Conservation (phyloP, 2,797 vertebrate genomes). For the Danio kyathit region DNA sequence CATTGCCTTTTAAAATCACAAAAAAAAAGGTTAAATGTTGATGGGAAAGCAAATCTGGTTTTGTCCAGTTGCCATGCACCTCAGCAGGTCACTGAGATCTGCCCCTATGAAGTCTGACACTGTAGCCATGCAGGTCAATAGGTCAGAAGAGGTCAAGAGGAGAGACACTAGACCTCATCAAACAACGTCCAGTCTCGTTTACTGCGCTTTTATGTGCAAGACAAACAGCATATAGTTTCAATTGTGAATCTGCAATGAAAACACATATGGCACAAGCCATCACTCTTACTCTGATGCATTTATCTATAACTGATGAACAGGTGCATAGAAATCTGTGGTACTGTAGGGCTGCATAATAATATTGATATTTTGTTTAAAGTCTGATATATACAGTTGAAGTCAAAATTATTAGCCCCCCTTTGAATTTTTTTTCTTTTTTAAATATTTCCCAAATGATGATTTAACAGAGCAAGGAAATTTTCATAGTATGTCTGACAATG, state of each 20-base stretch:
- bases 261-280: constrained; percentile 28
- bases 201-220: neutral
- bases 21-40: constrained; percentile 36
- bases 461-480: too few relatives aligned
- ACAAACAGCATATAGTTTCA: constrained; percentile 1
- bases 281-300: neutral
- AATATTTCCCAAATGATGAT: too few relatives aligned
- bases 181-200: neutral
- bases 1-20: constrained; percentile 52
- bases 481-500: too few relatives aligned
- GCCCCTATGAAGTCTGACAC: constrained; percentile 56
- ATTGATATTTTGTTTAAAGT: too few relatives aligned
- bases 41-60: constrained; percentile 20
- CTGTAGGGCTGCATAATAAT: constrained; percentile 9
- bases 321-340: neutral
- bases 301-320: neutral
- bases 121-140: constrained; percentile 47
- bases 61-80: constrained; percentile 48
- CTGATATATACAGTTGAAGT: too few relatives aligned
- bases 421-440: too few relatives aligned
- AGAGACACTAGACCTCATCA: constrained; percentile 20
- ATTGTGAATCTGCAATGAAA: neutral
- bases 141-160: constrained; percentile 51
- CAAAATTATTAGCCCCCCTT: too few relatives aligned
- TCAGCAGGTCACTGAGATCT: constrained; percentile 47